These are phyloP conservation scores for Drosophila austrosaltans DNA, from an alignment of 2,888 invertebrate species.

Conservation along the genomic window DNA sequence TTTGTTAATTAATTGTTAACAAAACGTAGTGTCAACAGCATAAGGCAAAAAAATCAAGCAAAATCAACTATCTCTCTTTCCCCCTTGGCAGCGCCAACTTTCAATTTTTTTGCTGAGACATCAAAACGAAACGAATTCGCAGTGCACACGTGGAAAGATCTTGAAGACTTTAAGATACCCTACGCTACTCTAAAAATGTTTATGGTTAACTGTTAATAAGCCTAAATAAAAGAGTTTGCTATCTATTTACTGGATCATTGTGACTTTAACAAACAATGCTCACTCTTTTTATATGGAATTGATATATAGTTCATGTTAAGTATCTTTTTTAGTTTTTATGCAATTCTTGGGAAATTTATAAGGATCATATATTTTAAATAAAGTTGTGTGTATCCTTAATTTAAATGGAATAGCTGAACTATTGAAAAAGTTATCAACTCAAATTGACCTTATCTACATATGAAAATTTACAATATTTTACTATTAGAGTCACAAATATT, in stretches of 20 bases:
- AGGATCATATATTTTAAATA: not conserved
- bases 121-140: slow-evolving; percentile 23
- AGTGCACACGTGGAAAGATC: slow-evolving; percentile 6
- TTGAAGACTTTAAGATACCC: not conserved
- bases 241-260: too few relatives aligned
- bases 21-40: slow-evolving; percentile 56
- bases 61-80: not conserved
- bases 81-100: slow-evolving; percentile 44
- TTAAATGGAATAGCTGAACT: not conserved
- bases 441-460: too few relatives aligned
- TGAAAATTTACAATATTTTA: too few relatives aligned
- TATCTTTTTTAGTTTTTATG: not conserved
- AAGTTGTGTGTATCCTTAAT: not conserved
- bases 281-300: not conserved
- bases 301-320: too few relatives aligned
- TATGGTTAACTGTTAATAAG: too few relatives aligned
- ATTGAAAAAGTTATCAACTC: not conserved
- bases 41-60: slow-evolving; percentile 22
- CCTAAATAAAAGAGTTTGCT: too few relatives aligned
- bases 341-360: not conserved
- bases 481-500: not conserved
- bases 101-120: slow-evolving; percentile 55
- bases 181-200: not conserved
- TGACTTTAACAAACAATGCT: too few relatives aligned
- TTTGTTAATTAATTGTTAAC: slow-evolving; percentile 68